These are phyloP conservation scores for Montipora capitata DNA, from an alignment of 92 coral and sea anemone genomes.

Conservation along the genomic window DNA sequence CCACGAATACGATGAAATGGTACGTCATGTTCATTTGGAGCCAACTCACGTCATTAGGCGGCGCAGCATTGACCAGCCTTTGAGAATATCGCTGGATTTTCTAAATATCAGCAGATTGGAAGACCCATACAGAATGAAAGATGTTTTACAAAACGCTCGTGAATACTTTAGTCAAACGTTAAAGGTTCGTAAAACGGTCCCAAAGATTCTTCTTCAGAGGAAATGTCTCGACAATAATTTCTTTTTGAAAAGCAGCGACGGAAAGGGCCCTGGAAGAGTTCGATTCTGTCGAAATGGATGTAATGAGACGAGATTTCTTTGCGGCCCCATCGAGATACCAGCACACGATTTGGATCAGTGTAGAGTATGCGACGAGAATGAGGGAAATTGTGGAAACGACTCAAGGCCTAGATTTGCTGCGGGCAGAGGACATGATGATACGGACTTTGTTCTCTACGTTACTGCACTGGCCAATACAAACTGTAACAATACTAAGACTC, in stretches of 20 bases:
- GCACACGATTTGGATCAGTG: constrained; percentile 86
- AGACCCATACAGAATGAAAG: constrained; percentile 46
- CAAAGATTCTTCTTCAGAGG: constrained; percentile 85
- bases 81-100: constrained; percentile 82
- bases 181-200: constrained; percentile 81
- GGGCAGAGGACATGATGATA: constrained; percentile 76
- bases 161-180: constrained; percentile 81
- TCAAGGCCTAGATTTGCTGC: constrained; percentile 51
- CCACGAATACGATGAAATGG: constrained; percentile 84
- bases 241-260: constrained; percentile 66
- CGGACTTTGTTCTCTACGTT: constrained; percentile 90
- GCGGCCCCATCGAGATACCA: constrained; percentile 83
- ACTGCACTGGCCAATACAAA: constrained; percentile 73
- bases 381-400: constrained; percentile 70
- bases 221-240: constrained; percentile 77
- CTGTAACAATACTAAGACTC: constrained; percentile 52
- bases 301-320: constrained; percentile 66
- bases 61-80: constrained; percentile 79
- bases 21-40: constrained; percentile 79
- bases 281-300: constrained; percentile 87
- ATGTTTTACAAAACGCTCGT: constrained; percentile 70
- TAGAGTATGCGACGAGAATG: constrained; percentile 78
- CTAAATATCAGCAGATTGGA: constrained; percentile 73
- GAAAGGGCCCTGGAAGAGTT: constrained; percentile 62
- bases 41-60: constrained; percentile 71